phyloP scores from a whole-genome alignment of 2,888 invertebrate species.

The Diogma glabrata region DNA sequence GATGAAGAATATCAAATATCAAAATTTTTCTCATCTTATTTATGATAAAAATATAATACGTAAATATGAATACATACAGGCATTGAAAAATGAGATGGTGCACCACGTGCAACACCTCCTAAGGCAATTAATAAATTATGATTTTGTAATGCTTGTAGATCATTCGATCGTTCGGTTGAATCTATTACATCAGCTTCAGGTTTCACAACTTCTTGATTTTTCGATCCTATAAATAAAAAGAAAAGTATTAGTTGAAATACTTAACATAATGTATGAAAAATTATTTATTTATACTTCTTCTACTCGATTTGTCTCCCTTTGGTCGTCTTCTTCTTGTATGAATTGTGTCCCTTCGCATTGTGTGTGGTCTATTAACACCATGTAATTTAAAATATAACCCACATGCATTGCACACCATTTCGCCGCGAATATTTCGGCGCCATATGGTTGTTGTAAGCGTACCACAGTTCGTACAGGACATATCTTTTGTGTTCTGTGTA shows the following conservation, averaged over 20 bases:
- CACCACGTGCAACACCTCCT: constrained; percentile 21
- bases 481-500: constrained; percentile 44
- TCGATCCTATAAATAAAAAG: background rate
- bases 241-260: background rate
- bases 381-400: constrained; percentile 96
- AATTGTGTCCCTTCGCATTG: constrained; percentile 94
- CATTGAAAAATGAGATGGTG: constrained; percentile 21
- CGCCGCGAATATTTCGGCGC: constrained; percentile 90
- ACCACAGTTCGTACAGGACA: constrained; percentile 91
- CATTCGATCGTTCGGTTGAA: constrained; percentile 8
- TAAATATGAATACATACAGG: constrained; percentile 20
- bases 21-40: background rate
- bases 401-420: constrained; percentile 99
- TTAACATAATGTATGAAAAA: background rate
- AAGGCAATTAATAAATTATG: constrained; percentile 25
- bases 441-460: constrained; percentile 97
- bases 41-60: background rate
- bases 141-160: constrained; percentile 23
- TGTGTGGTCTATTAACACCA: constrained; percentile 82
- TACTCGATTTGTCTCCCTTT: constrained; percentile 50
- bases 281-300: constrained; percentile 34
- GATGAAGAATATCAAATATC: background rate
- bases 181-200: constrained; percentile 11
- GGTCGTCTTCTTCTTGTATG: constrained; percentile 86
- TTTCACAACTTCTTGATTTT: constrained; percentile 2